These are phyloP conservation scores for Drosophila hydei DNA, from an alignment of 1,140 invertebrate genomes.

Conservation along the genomic window DNA sequence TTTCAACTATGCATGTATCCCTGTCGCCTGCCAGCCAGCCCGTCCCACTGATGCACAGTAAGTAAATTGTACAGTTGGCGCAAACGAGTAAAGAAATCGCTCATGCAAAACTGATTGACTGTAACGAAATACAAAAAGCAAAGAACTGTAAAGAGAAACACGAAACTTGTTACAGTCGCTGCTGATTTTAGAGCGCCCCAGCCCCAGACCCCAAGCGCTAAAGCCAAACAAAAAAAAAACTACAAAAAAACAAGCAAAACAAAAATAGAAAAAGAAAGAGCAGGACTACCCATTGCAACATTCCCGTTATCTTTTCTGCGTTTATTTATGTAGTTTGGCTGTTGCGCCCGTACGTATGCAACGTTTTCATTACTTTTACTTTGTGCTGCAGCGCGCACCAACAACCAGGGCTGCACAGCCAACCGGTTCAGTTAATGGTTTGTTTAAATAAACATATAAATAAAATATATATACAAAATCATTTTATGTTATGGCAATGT, in stretches of 20 bases:
- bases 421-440: background rate
- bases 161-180: conserved; percentile 77
- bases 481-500: background rate
- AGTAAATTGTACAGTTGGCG: conserved; percentile 79
- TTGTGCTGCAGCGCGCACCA: conserved; percentile 15
- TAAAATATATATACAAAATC: background rate
- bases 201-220: conserved; percentile 11
- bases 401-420: conserved; percentile 26
- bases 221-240: background rate
- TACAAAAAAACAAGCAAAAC: background rate
- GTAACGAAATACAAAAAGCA: conserved; percentile 65
- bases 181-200: conserved; percentile 67
- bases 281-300: conserved; percentile 13
- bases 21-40: background rate
- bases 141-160: conserved; percentile 77
- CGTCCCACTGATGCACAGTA: conserved; percentile 25
- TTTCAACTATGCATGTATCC: conserved; percentile 2
- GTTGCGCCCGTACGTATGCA: conserved; percentile 57
- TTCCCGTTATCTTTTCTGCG: conserved; percentile 64
- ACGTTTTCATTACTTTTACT: conserved; percentile 67
- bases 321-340: conserved; percentile 66
- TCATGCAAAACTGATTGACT: conserved; percentile 81
- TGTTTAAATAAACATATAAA: background rate
- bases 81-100: conserved; percentile 81
- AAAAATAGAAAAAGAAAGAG: background rate